phyloP scores from a whole-genome alignment of 2,888 invertebrate genomes.

The Meghimatium bilineatum region DNA sequence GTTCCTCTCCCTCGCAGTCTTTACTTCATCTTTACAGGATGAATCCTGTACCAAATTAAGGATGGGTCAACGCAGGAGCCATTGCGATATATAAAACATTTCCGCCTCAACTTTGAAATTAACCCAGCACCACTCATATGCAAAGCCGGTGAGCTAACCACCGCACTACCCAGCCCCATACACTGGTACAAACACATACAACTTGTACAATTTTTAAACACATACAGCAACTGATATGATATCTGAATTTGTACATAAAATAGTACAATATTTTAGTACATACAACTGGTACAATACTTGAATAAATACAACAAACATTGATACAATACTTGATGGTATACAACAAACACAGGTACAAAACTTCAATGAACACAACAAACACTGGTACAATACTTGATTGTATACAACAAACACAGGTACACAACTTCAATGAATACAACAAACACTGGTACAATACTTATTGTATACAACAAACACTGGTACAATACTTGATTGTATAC shows the following conservation, averaged over 20 bases:
- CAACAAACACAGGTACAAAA: not conserved
- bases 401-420: not conserved
- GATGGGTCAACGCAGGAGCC: too few relatives aligned
- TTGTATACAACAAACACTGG: not conserved
- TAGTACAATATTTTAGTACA: not conserved
- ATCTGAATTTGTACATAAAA: not conserved
- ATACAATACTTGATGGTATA: not conserved
- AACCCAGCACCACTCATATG: too few relatives aligned
- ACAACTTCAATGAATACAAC: not conserved
- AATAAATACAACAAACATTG: not conserved
- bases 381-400: not conserved
- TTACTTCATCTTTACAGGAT: too few relatives aligned
- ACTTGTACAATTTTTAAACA: not conserved
- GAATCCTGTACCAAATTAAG: too few relatives aligned
- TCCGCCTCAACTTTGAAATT: too few relatives aligned
- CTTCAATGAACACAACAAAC: not conserved
- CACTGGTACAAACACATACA: not conserved
- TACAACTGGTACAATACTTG: not conserved
- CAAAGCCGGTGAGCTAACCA: too few relatives aligned
- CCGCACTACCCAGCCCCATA: too few relatives aligned
- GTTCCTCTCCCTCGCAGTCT: too few relatives aligned
- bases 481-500: not conserved
- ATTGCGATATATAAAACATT: too few relatives aligned
- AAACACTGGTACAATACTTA: not conserved
- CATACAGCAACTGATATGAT: not conserved